phyloP scores from a whole-genome alignment of 2,797 vertebrate species.

The Setipinna tenuifilis region DNA sequence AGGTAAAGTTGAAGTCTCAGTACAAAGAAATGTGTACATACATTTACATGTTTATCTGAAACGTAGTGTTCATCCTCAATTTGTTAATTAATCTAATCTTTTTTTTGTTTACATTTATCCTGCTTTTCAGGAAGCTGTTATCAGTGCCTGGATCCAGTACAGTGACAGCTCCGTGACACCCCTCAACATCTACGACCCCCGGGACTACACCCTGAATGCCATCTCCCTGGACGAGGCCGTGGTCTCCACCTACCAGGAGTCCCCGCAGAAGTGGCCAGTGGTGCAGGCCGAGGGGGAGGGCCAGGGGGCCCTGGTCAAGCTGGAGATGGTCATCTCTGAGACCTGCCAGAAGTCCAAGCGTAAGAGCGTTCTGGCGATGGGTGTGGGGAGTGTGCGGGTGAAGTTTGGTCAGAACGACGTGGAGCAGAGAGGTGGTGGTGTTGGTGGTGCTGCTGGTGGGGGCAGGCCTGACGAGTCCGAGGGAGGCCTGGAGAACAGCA shows the following conservation, averaged over 20 bases:
- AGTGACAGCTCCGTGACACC: conserved; percentile 93
- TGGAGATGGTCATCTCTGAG: conserved; percentile 94
- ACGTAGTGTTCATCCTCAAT: no score
- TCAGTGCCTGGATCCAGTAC: conserved; percentile 93
- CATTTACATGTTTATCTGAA: no score
- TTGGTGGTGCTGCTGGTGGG: conserved; percentile 62
- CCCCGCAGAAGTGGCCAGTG: conserved; percentile 80
- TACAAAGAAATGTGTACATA: not conserved
- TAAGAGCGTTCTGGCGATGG: conserved; percentile 89
- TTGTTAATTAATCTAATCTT: not conserved
- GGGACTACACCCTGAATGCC: conserved; percentile 87
- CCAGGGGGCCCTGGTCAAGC: conserved; percentile 86
- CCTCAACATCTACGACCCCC: conserved; percentile 91
- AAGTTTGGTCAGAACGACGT: conserved; percentile 79
- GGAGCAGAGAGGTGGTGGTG: conserved; percentile 69
- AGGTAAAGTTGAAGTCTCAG: not conserved
- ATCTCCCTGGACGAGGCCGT: conserved; percentile 89
- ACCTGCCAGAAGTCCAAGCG: conserved; percentile 95
- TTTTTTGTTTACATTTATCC: not conserved
- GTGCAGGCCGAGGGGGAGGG: conserved; percentile 90
- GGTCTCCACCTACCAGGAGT: conserved; percentile 81
- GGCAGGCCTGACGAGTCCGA: conserved; percentile 61
- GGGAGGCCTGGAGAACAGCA: conserved; percentile 77
- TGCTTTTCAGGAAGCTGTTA: conserved; percentile 83
- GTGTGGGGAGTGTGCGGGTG: conserved; percentile 85